Percentiles rank a stretch among this genome's conserved stretches.
These are phyloP conservation scores for Caerostris extrusa DNA, from an alignment of 1,140 invertebrate species.

Conservation along the genomic window DNA sequence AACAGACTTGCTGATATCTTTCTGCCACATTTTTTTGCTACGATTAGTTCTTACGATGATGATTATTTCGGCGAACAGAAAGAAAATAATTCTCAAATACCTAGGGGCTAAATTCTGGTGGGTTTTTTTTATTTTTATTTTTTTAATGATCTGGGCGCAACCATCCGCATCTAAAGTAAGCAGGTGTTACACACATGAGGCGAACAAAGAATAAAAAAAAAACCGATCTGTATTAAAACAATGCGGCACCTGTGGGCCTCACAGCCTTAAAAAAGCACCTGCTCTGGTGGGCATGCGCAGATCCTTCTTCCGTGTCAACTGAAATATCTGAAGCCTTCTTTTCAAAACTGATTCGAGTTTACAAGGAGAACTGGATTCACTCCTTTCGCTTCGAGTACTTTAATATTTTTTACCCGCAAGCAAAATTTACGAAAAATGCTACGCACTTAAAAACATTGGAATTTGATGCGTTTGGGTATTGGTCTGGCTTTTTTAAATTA, in stretches of 20 bases:
- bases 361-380: slow-evolving; percentile 20
- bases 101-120: background rate
- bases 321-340: slow-evolving; percentile 18
- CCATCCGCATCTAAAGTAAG: slow-evolving; percentile 35
- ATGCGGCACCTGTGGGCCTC: slow-evolving; percentile 70
- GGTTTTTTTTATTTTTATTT: background rate
- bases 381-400: background rate
- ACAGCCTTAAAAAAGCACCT: slow-evolving; percentile 62
- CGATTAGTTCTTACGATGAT: slow-evolving; percentile 32
- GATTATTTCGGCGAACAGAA: slow-evolving; percentile 31
- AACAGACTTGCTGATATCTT: slow-evolving; percentile 16
- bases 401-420: background rate
- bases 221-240: slow-evolving; percentile 58
- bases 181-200: slow-evolving; percentile 57
- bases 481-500: too few relatives aligned
- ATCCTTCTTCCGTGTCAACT: slow-evolving; percentile 50
- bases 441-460: too few relatives aligned
- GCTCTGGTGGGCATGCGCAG: slow-evolving; percentile 64
- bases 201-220: slow-evolving; percentile 8
- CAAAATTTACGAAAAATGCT: too few relatives aligned
- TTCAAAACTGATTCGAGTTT: slow-evolving; percentile 18
- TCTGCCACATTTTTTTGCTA: slow-evolving; percentile 34
- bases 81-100: slow-evolving; percentile 29
- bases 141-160: slow-evolving; percentile 17
- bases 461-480: too few relatives aligned